A percentile compares a stretch with the other conserved stretches of the same genome.
These are phyloP conservation scores for Amazona finschi DNA, from an alignment of 2,797 vertebrate genomes.

Conservation along the genomic window DNA sequence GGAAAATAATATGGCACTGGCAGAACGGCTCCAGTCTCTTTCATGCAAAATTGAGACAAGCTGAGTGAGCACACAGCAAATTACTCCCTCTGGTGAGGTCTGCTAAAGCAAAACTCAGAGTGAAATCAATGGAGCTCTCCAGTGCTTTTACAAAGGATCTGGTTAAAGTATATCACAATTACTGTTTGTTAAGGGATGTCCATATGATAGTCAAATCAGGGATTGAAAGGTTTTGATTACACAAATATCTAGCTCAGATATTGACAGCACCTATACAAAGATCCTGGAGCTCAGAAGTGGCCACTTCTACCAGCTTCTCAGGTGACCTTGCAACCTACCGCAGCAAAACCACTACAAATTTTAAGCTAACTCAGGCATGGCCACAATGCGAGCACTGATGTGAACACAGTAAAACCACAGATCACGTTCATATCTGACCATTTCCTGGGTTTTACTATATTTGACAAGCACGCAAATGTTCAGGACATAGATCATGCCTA, in stretches of 20 bases:
- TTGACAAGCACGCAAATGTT: not conserved
- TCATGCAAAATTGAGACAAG: not conserved
- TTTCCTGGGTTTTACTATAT: not conserved
- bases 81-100: not conserved
- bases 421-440: not conserved
- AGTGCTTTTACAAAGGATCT: not conserved
- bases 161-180: not conserved
- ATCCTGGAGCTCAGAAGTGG: not conserved
- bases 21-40: not conserved
- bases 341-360: not conserved
- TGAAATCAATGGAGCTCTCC: not conserved
- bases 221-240: not conserved
- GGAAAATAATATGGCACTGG: not conserved
- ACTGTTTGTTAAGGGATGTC: not conserved
- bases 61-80: not conserved
- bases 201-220: not conserved
- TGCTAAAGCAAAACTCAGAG: not conserved
- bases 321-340: not conserved
- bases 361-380: not conserved
- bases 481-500: not conserved
- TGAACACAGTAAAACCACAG: not conserved
- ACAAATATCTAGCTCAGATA: not conserved
- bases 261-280: not conserved
- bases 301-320: not conserved
- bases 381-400: not conserved